Evolutionary conservation across 2,797 vertebrate genomes (phyloP), one percentile per base, ranked within the genome.

Genomic region (Pseudomugil gertrudae): DNA sequence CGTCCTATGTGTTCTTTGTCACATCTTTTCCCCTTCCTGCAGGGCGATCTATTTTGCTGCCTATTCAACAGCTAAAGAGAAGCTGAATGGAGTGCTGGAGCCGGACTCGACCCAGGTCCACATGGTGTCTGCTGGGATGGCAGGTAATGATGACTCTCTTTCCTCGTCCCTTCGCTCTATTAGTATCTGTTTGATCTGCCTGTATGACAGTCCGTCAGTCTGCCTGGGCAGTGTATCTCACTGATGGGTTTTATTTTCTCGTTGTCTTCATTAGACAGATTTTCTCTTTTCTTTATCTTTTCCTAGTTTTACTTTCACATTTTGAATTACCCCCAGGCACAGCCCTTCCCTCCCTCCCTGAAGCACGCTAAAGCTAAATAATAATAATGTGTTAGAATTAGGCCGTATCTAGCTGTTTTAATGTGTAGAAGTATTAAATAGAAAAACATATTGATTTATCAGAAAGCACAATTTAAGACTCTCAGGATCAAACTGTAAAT

Each of bases 11-110:
- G 29, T 76, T n/a, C 17, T 23, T 48, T 54, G 14, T 33, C 21
- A 1, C 35, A 9, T 9, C 58, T 13, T 53, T 61, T 36, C 24
- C 5, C 5, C 29, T 7, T 35, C 29, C 82, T 86, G 84, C 92
- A 99, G 98, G 89, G 98, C 98, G 1, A 98, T 99, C 90, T 99
- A 99, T 87, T 99, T 99, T 93, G 98, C 96, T 69, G 96, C 98
- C 72, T 99, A 99, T 87, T 99, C 98, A 36, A 96, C 94, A 82
- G 94, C 96, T 84, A 99, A 99, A 88, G 98, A 99, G 92, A 96
- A 94, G 80, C 84, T 99, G 88, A 99, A 97, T 90, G 93, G 59
- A 61, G 84, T 99, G 78, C 94, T 98, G 80, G 95, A 95, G 84
- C 95, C 96, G 38, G 98, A 99, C 89, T 98, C 98, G 69, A 97